Base-by-base conservation (phyloP, 2,797 vertebrate species). In the Varecia variegata region DNA sequence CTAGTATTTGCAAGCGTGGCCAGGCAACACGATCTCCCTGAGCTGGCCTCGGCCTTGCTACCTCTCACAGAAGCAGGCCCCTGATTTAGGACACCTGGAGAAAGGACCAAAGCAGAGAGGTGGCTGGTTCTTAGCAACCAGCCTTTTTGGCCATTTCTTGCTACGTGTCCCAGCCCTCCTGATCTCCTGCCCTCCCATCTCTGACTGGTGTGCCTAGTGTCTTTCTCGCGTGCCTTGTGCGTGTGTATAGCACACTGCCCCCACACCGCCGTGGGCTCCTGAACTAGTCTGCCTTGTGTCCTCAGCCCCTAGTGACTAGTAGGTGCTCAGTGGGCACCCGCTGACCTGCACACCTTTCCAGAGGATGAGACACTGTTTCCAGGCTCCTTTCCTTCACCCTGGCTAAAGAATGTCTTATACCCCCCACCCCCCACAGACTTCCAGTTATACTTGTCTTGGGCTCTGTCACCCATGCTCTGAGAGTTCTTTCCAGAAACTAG, bases 401-500 rank as follows among this genome's bases (percentile, higher is more conserved):
- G 23, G 1, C 23, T 65, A 23, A 15, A 71, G 68, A 70, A 38
- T 4, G 4, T 60, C 52, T 79, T 10, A 10, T 23, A 38, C 10
- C 32, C 18, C 23, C 40, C 11, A 14, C 23, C 3, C 65, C 60
- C 52, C 7, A 21, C 4, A 13, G 45, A 32, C 52, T 73, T 32
- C 38, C 7, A 5, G 21, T 45, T 5, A 11, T 79, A 10, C 14
- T 47, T n/a, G 17, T 71, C 70, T 77, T 60, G 43, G 23, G 43
- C 88, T 74, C 74, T 89, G 71, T 89, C 54, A 52, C 27, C 21
- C 12, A n/a, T 60, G 56, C 73, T 93, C 20, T 47, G 14, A 43
- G 74, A 67, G 27, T 73, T 71, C 73, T 93, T 88, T 92, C 25
- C 20, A 15, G 38, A 81, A 82, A n/a, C 11, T 38, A 11, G 73